These are phyloP conservation scores for Drepanosiphum platanoidis DNA, from an alignment of 2,888 invertebrate genomes.

Conservation along the genomic window DNA sequence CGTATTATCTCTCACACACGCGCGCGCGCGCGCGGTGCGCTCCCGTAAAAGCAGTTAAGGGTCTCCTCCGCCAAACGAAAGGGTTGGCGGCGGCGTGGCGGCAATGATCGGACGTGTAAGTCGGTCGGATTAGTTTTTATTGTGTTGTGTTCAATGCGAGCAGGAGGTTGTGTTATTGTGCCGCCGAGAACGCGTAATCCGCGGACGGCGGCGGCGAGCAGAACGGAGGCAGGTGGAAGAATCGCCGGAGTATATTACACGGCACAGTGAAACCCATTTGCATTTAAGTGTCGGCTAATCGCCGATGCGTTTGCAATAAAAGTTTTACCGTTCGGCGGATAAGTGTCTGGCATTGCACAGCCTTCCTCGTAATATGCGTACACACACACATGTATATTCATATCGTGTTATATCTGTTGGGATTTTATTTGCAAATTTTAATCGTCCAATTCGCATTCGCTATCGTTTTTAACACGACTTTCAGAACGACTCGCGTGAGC, in stretches of 20 bases:
- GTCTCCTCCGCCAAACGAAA: background rate
- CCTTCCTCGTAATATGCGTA: too few relatives aligned
- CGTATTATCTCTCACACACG: background rate
- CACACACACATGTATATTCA: too few relatives aligned
- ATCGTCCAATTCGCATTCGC: constrained; percentile 24
- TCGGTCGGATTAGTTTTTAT: constrained; percentile 58
- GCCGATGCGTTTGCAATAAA: constrained; percentile 36
- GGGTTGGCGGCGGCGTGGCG: constrained; percentile 17
- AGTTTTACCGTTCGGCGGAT: constrained; percentile 40
- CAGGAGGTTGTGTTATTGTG: constrained; percentile 30
- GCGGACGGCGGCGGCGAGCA: background rate
- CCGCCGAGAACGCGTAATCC: constrained; percentile 45
- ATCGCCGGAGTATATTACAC: too few relatives aligned
- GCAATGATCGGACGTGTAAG: constrained; percentile 46
- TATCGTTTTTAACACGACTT: background rate
- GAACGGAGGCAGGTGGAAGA: background rate
- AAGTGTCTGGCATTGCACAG: too few relatives aligned
- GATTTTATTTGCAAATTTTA: constrained; percentile 27
- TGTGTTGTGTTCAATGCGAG: constrained; percentile 2
- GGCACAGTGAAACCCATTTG: constrained; percentile 31
- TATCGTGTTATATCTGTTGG: background rate
- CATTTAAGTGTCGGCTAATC: constrained; percentile 58
- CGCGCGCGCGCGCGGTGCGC: too few relatives aligned
- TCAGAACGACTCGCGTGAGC: background rate
- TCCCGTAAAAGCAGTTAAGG: constrained; percentile 29